These are phyloP conservation scores for Sciurus niger DNA, from an alignment of 2,113 vertebrate species.

Conservation along the genomic window DNA sequence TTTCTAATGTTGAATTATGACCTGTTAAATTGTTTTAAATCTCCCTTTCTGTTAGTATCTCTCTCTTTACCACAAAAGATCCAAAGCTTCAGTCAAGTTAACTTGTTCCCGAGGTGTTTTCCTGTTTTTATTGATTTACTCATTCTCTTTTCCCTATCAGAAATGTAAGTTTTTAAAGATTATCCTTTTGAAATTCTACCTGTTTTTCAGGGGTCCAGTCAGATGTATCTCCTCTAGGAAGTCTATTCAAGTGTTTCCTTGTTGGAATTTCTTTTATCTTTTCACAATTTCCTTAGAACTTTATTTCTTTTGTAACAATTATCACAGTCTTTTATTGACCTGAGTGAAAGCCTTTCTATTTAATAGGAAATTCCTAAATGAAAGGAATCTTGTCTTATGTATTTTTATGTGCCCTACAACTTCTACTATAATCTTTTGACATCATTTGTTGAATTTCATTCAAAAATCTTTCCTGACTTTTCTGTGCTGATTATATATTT, in stretches of 20 bases:
- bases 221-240: background rate
- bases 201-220: background rate
- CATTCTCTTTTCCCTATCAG: background rate
- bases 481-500: background rate
- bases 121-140: background rate
- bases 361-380: background rate
- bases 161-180: background rate
- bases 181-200: slow-evolving; percentile 7
- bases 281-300: background rate
- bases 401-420: slow-evolving; percentile 20
- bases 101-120: background rate
- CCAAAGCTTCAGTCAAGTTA: background rate
- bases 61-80: background rate
- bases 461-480: background rate
- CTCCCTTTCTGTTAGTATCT: background rate
- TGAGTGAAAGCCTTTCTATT: background rate
- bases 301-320: background rate
- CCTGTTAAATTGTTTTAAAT: slow-evolving; percentile 6
- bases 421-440: background rate
- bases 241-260: background rate
- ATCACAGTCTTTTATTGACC: background rate
- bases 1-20: background rate
- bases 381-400: background rate
- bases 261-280: slow-evolving; percentile 10
- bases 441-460: slow-evolving; percentile 42